Percentiles rank a stretch among this genome's conserved stretches.
These are phyloP conservation scores for Sarcoramphus papa DNA, from an alignment of 2,797 vertebrate genomes.

Conservation along the genomic window DNA sequence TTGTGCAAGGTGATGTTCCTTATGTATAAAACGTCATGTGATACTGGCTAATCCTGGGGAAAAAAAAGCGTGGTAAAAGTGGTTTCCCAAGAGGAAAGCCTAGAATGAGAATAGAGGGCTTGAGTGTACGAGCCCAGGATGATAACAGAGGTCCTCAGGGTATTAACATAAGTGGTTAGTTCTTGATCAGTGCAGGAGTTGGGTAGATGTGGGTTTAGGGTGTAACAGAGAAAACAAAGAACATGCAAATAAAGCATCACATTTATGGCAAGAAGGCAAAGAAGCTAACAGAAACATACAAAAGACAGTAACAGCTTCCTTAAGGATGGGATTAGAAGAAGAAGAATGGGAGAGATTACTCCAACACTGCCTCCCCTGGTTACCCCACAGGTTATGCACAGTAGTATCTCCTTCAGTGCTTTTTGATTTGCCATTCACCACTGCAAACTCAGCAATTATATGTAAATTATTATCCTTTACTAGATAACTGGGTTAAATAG, in stretches of 20 bases:
- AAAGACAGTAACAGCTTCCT: background rate
- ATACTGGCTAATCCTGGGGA: background rate
- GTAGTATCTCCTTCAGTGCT: background rate
- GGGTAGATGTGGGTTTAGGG: background rate
- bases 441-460: background rate
- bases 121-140: background rate
- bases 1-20: background rate
- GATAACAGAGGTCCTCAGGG: background rate
- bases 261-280: background rate
- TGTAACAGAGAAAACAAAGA: background rate
- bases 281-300: background rate
- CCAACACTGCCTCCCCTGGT: background rate
- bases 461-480: background rate
- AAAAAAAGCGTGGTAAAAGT: background rate
- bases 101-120: background rate
- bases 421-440: background rate
- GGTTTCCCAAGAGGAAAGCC: background rate
- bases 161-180: background rate
- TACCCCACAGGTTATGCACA: background rate
- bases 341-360: background rate
- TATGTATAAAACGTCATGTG: background rate
- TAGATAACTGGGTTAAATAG: background rate
- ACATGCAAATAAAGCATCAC: background rate
- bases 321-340: background rate
- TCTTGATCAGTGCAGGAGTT: background rate